Evolutionary conservation across 2,888 invertebrate genomes (phyloP).

Genomic region (Synanthedon tipuliformis): DNA sequence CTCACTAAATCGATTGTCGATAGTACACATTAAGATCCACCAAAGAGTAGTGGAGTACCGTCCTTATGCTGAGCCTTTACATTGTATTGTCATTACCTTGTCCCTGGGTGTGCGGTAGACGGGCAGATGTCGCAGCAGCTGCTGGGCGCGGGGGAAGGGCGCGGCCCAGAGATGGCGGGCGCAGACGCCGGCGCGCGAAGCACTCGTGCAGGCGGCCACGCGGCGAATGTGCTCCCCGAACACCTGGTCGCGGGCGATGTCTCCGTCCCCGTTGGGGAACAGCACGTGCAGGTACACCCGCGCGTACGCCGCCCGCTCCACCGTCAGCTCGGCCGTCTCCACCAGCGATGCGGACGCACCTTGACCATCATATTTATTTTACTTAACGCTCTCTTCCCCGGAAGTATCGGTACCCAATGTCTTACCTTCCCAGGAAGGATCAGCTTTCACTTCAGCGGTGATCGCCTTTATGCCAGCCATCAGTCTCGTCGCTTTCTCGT

Average conservation of each 20-base stretch:
- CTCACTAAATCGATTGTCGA: no score
- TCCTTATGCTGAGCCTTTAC: no score
- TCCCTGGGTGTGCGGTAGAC: slow-evolving; percentile 92
- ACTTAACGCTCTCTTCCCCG: slow-evolving; percentile 3
- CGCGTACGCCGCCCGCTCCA: slow-evolving; percentile 93
- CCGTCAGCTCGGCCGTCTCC: slow-evolving; percentile 81
- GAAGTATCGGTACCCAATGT: slow-evolving; percentile 2
- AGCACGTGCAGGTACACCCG: slow-evolving; percentile 92
- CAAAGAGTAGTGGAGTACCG: no score
- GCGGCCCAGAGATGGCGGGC: slow-evolving; percentile 81
- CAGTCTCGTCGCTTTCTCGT: slow-evolving; percentile 92
- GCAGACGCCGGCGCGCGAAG: slow-evolving; percentile 85
- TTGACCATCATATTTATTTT: slow-evolving; percentile 19
- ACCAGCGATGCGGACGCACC: slow-evolving; percentile 79
- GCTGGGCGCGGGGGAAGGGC: slow-evolving; percentile 96
- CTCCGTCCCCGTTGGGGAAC: slow-evolving; percentile 97
- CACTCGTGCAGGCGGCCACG: slow-evolving; percentile 79
- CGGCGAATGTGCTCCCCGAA: slow-evolving; percentile 90
- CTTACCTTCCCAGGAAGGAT: slow-evolving; percentile 79
- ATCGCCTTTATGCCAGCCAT: slow-evolving; percentile 82
- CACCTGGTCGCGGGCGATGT: slow-evolving; percentile 91
- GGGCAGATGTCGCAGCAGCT: slow-evolving; percentile 86
- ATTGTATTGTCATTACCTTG: slow-evolving; percentile 67
- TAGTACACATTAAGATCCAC: no score
- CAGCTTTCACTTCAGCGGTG: slow-evolving; percentile 76